Base-by-base conservation (phyloP, 1,140 invertebrate genomes). In the Leptinotarsa lineolata region DNA sequence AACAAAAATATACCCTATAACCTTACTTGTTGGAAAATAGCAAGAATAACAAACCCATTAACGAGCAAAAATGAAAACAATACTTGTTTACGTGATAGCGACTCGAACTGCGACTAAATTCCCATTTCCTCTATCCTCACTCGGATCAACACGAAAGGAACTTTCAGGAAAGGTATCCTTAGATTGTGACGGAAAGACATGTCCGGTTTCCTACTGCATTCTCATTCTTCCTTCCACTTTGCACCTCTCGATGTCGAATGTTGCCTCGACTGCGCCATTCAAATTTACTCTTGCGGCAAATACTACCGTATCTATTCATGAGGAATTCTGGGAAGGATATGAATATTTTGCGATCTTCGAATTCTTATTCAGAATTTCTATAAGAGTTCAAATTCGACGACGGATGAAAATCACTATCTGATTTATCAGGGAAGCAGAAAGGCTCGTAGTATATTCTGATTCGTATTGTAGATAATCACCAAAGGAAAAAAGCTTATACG, bases 131-230 rank as follows among this genome's bases (percentile, higher is more conserved):
- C 61, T 22, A 22, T 63, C 15, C 61, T n/a, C 24, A 63, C 20
- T 63, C 39, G 63, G 18, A 65, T 65, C 16, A 21, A 16, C 63
- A 21, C 39, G 5, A 65, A 65, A n/a, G 22, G 24, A 39, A 16
- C 8, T 22, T 22, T 16, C 18, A 65, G 22, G 24, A 65, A 65
- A 65, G 63, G 24, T 65, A 65, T 65, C 63, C 63, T 22, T 22
- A 54, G 63, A 65, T 65, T 30, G 63, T 39, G 63, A 22, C 63
- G 63, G 63, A 65, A 65, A 65, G 39, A 65, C 63, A 65, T 65
- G 63, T 65, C 63, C 63, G 63, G 63, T 39, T 65, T 65, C 48
- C 63, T 65, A n/a, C 39, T 22, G 63, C 63, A 39, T 65, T 65
- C 63, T 18, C 63, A 24, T n/a, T 65, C 39, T 30, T 65, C 39